Evolutionary conservation across 2,888 invertebrate species (phyloP).

Genomic region (Chalcosyrphus nemorum): DNA sequence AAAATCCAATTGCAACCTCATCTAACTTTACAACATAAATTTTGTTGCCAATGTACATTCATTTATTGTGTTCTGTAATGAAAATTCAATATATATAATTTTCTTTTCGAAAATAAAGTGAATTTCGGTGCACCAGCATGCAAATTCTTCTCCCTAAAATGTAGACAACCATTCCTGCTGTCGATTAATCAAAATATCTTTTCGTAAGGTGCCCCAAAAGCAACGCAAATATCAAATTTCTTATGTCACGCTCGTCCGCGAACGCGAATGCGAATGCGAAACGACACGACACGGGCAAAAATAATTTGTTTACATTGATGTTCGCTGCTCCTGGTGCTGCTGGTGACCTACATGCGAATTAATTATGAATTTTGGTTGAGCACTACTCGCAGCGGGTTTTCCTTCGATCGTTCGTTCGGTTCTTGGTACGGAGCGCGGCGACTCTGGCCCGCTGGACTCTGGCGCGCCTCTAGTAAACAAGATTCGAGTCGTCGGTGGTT

Average conservation of each 20-base stretch:
- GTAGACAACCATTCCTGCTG: constrained; percentile 53
- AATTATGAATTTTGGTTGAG: constrained; percentile 64
- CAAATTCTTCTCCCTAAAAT: constrained; percentile 44
- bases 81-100: constrained; percentile 72
- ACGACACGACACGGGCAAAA: constrained; percentile 43
- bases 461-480: constrained; percentile 64
- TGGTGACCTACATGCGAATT: constrained; percentile 73
- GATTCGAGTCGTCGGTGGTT: constrained; percentile 13
- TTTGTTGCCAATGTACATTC: constrained; percentile 73
- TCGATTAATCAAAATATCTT: constrained; percentile 1
- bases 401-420: constrained; percentile 35
- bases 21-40: constrained; percentile 55
- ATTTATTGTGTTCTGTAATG: constrained; percentile 71
- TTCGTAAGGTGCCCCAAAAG: neutral
- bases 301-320: constrained; percentile 75
- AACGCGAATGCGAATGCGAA: neutral
- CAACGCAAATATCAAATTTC: constrained; percentile 47
- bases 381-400: constrained; percentile 31
- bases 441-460: neutral
- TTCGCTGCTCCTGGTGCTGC: constrained; percentile 71
- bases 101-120: constrained; percentile 61
- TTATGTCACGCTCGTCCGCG: constrained; percentile 63
- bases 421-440: constrained; percentile 32
- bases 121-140: constrained; percentile 25
- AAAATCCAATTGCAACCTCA: neutral